Conservation (phyloP, 92 coral and sea anemone genomes). For the Virgularia gustaviana region DNA sequence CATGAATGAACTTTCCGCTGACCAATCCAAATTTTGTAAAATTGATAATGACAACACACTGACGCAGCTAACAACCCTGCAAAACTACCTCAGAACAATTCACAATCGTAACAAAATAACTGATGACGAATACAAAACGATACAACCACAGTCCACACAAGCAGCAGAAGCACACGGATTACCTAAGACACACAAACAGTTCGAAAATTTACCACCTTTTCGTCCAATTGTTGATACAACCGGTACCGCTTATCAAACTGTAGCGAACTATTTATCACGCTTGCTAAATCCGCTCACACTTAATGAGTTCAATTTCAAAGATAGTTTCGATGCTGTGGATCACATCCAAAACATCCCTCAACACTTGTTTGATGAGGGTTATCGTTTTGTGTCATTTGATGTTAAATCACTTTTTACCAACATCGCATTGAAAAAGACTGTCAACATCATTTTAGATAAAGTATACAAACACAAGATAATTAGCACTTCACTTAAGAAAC, state of each 20-base stretch:
- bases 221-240: conserved; percentile 12
- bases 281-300: conserved; percentile 17
- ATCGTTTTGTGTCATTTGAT: conserved; percentile 6
- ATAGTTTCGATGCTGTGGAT: conserved; percentile 27
- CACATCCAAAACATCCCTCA: neutral
- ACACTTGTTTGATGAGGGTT: neutral
- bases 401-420: conserved; percentile 19
- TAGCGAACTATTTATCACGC: conserved; percentile 9
- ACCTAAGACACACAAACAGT: neutral
- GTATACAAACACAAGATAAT: conserved; percentile 29
- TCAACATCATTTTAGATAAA: conserved; percentile 29
- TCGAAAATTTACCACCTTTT: neutral
- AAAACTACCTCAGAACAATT: neutral
- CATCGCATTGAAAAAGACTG: conserved; percentile 1
- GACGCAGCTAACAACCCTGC: neutral
- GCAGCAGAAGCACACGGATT: conserved; percentile 3
- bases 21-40: conserved; percentile 26
- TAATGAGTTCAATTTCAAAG: conserved; percentile 15
- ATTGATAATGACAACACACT: too few species aligned
- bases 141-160: neutral
- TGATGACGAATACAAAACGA: neutral
- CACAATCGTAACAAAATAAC: neutral
- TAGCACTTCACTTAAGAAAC: conserved; percentile 31
- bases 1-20: conserved; percentile 43
- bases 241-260: conserved; percentile 7